These are phyloP conservation scores for Carcharodon carcharias DNA, from an alignment of 2,797 vertebrate genomes.

Conservation along the genomic window DNA sequence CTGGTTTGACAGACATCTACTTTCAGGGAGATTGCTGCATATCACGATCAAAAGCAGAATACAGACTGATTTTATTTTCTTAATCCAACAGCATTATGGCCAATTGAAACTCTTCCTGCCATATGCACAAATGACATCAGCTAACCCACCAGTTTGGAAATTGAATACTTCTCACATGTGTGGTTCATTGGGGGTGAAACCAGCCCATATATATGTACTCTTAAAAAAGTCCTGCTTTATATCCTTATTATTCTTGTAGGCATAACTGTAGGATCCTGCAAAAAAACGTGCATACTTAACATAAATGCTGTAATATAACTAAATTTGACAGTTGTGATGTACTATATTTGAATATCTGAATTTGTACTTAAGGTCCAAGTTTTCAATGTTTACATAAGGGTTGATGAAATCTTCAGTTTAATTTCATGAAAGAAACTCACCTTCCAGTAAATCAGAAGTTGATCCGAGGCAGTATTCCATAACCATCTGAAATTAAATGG, in stretches of 20 bases:
- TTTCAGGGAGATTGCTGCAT: not conserved
- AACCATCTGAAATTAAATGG: slow-evolving; percentile 71
- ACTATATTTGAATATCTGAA: not conserved
- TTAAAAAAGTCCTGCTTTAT: not conserved
- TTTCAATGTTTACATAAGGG: not conserved
- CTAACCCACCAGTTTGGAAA: not conserved
- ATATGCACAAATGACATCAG: not conserved
- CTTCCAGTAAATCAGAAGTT: slow-evolving; percentile 92
- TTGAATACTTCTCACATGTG: not conserved
- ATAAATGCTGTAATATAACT: not conserved
- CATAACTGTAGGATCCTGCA: not conserved
- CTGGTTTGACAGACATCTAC: no score
- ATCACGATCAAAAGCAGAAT: not conserved
- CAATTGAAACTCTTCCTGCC: not conserved
- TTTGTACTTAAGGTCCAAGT: not conserved
- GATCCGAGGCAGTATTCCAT: slow-evolving; percentile 99
- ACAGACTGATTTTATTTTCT: not conserved
- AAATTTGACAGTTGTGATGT: not conserved
- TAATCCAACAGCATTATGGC: not conserved
- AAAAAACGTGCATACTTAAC: not conserved
- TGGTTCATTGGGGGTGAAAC: not conserved
- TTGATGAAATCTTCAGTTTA: not conserved
- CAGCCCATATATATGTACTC: not conserved
- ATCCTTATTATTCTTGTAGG: not conserved
- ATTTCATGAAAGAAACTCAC: slow-evolving; percentile 58